Conservation (phyloP, 2,113 vertebrate species). For the Cynopterus brachyotis region DNA sequence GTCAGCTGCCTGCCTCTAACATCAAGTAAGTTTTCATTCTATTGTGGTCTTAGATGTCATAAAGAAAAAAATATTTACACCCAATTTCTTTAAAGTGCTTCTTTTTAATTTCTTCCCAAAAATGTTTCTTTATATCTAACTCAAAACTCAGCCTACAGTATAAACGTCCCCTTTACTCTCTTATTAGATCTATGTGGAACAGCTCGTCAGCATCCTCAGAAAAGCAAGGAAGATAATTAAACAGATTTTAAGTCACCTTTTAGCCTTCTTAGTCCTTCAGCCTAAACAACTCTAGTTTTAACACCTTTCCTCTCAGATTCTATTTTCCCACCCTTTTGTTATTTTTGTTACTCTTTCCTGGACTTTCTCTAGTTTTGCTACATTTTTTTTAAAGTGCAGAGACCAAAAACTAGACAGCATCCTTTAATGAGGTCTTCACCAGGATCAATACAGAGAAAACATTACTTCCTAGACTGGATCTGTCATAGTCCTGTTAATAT, state of each 20-base stretch:
- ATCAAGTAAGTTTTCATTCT: neutral
- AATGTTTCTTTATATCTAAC: neutral
- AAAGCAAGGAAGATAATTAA: slow-evolving; percentile 14
- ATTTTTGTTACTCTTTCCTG: slow-evolving; percentile 38
- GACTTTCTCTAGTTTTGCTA: slow-evolving; percentile 39
- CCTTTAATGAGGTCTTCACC: slow-evolving; percentile 53
- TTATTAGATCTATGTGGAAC: neutral
- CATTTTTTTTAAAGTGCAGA: slow-evolving; percentile 25
- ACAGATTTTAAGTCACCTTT: slow-evolving; percentile 19
- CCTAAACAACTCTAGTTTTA: slow-evolving; percentile 49
- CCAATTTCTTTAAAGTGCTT: neutral
- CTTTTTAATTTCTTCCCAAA: neutral
- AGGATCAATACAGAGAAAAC: neutral
- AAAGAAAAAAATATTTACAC: neutral
- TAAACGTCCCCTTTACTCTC: neutral
- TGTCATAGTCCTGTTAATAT: slow-evolving; percentile 23
- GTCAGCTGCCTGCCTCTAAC: neutral
- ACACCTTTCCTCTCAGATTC: slow-evolving; percentile 53
- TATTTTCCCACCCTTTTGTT: slow-evolving; percentile 48
- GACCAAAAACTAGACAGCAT: slow-evolving; percentile 48
- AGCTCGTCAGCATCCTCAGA: neutral
- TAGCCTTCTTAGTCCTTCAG: slow-evolving; percentile 11
- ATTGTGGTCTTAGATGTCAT: neutral
- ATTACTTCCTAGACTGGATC: neutral
- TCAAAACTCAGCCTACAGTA: neutral